Evolutionary conservation across 2,797 vertebrate genomes (phyloP), one percentile per base, ranked within the genome.

Genomic region (Diglossa cyanea): DNA sequence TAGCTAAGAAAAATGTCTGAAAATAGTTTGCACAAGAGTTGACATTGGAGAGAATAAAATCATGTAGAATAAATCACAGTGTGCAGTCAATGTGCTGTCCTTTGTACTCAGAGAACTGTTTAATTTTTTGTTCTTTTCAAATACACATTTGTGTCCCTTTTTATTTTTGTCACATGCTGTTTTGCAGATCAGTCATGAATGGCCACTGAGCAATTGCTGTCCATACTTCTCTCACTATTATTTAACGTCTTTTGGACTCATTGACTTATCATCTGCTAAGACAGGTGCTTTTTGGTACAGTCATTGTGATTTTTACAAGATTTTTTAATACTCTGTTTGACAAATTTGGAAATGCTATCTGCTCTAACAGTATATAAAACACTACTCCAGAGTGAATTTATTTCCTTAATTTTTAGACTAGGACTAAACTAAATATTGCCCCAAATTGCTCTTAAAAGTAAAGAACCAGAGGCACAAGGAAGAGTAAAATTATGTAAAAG

Each of bases 101-200:
- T 86, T 70, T 91, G n/a, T 53, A 71, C 9, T 86, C 18, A 65
- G 50, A 89, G 25, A 93, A 39, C 16, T 48, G 7, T 75, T 73
- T 79, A 3, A 37, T 57, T 94, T 93, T 17, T 18, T 61, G 2
- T 44, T 74, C 13, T 75, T 40, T 91, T 83, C 53, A 93, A 42
- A 65, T 31, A n/a, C 30, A 33, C 7, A 10, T 81, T 88, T 70
- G 8, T 25, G 35, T 39, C 16, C 10, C 13, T 18, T 39, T 70
- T 44, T 37, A 35, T 70, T 63, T 44, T 30, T 35, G 12, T 57
- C 39, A 37, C 10, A 14, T 0, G 0, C 31, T 0, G 0, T 63
- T 91, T 72, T 90, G 57, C 17, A 87, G 45, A 31, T 68, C 61
- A 51, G 9, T 50, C 60, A 33, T 47, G 47, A 88, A 80, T 30